phyloP scores from a whole-genome alignment of 2,113 vertebrate genomes.

The Lepisosteus osseus region DNA sequence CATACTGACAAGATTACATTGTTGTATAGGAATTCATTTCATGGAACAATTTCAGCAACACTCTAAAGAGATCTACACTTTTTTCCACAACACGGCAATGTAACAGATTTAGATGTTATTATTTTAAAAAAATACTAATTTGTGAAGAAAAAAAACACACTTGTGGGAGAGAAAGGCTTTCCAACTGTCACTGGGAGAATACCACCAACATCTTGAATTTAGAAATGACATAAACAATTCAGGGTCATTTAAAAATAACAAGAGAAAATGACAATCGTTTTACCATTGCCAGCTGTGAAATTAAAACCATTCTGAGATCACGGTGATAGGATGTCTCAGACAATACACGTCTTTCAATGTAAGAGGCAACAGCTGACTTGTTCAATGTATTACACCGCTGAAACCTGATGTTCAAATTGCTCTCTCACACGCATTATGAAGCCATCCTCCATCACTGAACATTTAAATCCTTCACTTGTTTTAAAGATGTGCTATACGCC shows the following conservation, averaged over 20 bases:
- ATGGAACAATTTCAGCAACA: conserved; percentile 36
- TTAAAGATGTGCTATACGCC: conserved; percentile 3
- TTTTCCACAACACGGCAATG: conserved; percentile 28
- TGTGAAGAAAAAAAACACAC: conserved; percentile 35
- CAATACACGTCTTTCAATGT: conserved; percentile 32
- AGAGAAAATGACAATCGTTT: conserved; percentile 47
- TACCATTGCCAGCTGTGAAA: conserved; percentile 32
- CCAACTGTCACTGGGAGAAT: conserved; percentile 41
- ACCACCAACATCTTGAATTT: conserved; percentile 26
- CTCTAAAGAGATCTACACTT: conserved; percentile 31
- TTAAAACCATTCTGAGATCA: conserved; percentile 38
- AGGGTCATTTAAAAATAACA: conserved; percentile 35
- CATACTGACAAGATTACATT: conserved; percentile 41
- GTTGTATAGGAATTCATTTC: conserved; percentile 27
- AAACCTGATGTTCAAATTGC: not conserved
- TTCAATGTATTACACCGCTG: conserved; percentile 4
- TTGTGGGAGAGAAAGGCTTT: conserved; percentile 36
- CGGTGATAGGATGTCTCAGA: conserved; percentile 35
- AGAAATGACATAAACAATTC: conserved; percentile 47
- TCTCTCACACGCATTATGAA: conserved; percentile 40
- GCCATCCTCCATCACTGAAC: conserved; percentile 32
- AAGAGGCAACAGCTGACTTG: conserved; percentile 23
- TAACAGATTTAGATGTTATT: conserved; percentile 28
- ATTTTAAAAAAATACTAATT: not conserved
- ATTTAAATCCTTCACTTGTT: not conserved